Evolutionary conservation across 2,888 invertebrate species (phyloP).

Genomic region (Elegia similella): DNA sequence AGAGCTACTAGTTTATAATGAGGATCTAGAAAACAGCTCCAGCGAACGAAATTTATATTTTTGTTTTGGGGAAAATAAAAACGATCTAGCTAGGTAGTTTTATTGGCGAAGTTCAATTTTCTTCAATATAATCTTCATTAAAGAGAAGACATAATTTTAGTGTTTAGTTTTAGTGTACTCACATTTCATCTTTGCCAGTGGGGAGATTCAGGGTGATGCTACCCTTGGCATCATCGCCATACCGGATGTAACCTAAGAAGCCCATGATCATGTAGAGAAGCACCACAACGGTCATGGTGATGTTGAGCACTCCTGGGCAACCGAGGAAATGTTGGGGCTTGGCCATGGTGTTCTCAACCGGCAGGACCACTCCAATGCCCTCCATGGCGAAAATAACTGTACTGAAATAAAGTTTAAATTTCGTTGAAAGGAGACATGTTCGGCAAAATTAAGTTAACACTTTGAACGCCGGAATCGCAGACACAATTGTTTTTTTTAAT

Average conservation of each 20-base stretch:
- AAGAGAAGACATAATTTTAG: too few relatives aligned
- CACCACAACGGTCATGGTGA: constrained; percentile 92
- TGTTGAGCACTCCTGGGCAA: constrained; percentile 92
- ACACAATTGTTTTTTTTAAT: not conserved
- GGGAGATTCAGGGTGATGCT: constrained; percentile 94
- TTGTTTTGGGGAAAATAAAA: too few relatives aligned
- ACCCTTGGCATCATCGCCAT: constrained; percentile 85
- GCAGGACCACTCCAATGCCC: constrained; percentile 95
- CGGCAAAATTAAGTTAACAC: not conserved
- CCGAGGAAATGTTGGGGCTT: constrained; percentile 90
- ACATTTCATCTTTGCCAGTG: constrained; percentile 75
- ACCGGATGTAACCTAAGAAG: constrained; percentile 93
- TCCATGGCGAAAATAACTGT: constrained; percentile 99
- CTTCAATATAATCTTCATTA: too few relatives aligned
- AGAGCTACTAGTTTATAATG: too few relatives aligned
- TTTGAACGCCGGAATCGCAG: not conserved
- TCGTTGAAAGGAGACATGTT: not conserved
- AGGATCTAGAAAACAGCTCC: too few relatives aligned
- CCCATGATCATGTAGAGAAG: constrained; percentile 91
- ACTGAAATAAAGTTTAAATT: constrained; percentile 64
- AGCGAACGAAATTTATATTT: too few relatives aligned
- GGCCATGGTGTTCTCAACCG: constrained; percentile 95
- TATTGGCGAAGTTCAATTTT: too few relatives aligned
- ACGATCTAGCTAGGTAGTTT: too few relatives aligned
- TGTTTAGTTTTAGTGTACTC: constrained; percentile 60